Base-by-base conservation (phyloP, 2,888 invertebrate genomes). In the Charanyca ferruginea region DNA sequence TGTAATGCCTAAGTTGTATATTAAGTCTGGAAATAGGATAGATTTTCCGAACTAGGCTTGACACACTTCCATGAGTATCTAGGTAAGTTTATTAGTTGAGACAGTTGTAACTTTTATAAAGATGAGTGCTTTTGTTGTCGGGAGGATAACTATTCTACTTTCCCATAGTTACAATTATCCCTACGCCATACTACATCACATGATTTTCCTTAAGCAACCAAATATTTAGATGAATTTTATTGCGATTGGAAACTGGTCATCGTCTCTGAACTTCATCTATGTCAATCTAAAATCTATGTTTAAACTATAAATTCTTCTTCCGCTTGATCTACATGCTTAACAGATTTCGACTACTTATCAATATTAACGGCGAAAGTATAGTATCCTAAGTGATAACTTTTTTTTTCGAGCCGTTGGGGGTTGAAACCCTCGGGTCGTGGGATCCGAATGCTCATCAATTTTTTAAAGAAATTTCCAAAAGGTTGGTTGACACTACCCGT, bases 1-100 rank as follows among this genome's bases (percentile, higher is more conserved):
- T 62, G 38, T 32, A 48, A 32, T 61, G 55, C 25, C 23, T 70
- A 53, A 45, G 16, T 32, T 45, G 28, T 49, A 25, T 51, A 51
- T 66, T 28, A n/a, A 38, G 16, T 66, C 51, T 41, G 25, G 20
- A 59, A 45, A 42, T 54, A 13, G 32, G 4, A n/a, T 25, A 20
- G 25, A 6, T 35, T 66, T 32, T 9, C 9, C 11, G 22, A 38
- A 41, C 22, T 64, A 28, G 22, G 8, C n/a, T 22, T 38, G 16
- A 6, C 41, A 48, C 13, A 66, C 41, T 66, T 6, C 23, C n/a
- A 2, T 20, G 32, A 9, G 20, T 45, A 20, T 9, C 6, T 9
- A 28, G 47, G 22, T 41, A 47, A 13, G 9, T 48, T 20, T 66
- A 57, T 20, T 32, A n/a, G 5, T 9, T 42, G 18, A 2, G 18